Conservation (phyloP, 1,140 invertebrate species). For the Pachyrhynchus sulphureomaculatus region DNA sequence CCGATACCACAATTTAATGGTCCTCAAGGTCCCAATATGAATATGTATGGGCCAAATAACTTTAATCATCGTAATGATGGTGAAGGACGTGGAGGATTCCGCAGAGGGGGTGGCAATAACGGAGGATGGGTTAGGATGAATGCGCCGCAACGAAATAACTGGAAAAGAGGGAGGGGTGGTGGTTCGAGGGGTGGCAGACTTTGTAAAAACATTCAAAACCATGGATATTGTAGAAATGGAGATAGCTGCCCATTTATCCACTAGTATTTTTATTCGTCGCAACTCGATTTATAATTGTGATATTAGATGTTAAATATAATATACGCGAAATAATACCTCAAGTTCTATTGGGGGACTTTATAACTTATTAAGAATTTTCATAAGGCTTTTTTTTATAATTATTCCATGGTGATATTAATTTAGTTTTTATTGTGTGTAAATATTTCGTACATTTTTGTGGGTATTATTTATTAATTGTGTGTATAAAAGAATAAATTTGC, state of each 20-base stretch:
- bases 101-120: slow-evolving; percentile 45
- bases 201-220: slow-evolving; percentile 75
- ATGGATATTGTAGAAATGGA: slow-evolving; percentile 72
- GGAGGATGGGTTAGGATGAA: slow-evolving; percentile 30
- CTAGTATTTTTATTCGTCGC: neutral
- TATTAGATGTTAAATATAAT: neutral
- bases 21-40: slow-evolving; percentile 36
- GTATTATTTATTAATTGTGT: too few relatives aligned
- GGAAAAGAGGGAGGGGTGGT: slow-evolving; percentile 52
- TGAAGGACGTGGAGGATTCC: slow-evolving; percentile 43
- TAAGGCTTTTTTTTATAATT: too few relatives aligned
- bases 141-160: slow-evolving; percentile 51
- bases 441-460: too few relatives aligned
- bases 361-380: too few relatives aligned
- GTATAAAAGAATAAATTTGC: too few relatives aligned
- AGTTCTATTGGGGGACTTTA: too few relatives aligned
- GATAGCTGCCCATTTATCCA: slow-evolving; percentile 78
- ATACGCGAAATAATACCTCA: too few relatives aligned
- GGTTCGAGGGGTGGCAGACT: slow-evolving; percentile 57
- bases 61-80: slow-evolving; percentile 38
- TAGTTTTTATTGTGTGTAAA: too few relatives aligned
- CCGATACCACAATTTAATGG: slow-evolving; percentile 35
- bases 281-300: neutral
- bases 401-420: too few relatives aligned
- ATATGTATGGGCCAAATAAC: slow-evolving; percentile 46